A percentile compares a stretch with the other conserved stretches of the same genome.
Evolutionary conservation across 2,888 invertebrate genomes (phyloP).

Genomic region (Oscheius sp.): DNA sequence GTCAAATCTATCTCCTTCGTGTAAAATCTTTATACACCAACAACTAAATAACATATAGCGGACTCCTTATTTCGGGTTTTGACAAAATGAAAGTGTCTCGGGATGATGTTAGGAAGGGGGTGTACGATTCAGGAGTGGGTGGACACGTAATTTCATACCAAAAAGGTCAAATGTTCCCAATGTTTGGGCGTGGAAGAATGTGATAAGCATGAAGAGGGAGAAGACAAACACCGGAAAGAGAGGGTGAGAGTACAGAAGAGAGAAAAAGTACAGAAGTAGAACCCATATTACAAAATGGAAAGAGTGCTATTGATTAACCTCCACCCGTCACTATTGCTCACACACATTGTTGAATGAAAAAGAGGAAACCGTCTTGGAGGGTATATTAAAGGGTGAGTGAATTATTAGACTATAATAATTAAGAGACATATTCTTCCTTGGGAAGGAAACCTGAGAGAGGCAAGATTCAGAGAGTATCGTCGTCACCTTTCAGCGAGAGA

Average conservation of each 20-base stretch:
- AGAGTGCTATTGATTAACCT: background rate
- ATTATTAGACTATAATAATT: conserved; percentile 6
- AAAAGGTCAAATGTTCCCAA: background rate
- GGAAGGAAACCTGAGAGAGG: conserved; percentile 20
- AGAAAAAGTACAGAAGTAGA: background rate
- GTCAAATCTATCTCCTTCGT: background rate
- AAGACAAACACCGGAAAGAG: conserved; percentile 11
- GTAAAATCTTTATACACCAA: conserved; percentile 12
- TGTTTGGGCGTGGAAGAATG: background rate
- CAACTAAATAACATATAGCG: conserved; percentile 25
- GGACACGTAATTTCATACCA: conserved; percentile 15
- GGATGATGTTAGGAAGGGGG: no score
- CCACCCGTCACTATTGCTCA: conserved; percentile 32
- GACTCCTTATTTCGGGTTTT: background rate
- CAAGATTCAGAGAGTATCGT: conserved; percentile 38
- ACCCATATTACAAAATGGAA: conserved; percentile 23
- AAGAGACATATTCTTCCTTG: conserved; percentile 10
- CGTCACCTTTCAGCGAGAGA: conserved; percentile 51
- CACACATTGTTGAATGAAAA: conserved; percentile 6
- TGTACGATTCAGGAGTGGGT: background rate
- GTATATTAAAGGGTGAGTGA: background rate
- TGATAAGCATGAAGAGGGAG: background rate
- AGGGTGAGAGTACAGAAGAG: background rate
- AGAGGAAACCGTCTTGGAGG: background rate
- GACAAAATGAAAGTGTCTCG: background rate